Conservation (phyloP, 2,888 invertebrate species). For the Agrochola lota region DNA sequence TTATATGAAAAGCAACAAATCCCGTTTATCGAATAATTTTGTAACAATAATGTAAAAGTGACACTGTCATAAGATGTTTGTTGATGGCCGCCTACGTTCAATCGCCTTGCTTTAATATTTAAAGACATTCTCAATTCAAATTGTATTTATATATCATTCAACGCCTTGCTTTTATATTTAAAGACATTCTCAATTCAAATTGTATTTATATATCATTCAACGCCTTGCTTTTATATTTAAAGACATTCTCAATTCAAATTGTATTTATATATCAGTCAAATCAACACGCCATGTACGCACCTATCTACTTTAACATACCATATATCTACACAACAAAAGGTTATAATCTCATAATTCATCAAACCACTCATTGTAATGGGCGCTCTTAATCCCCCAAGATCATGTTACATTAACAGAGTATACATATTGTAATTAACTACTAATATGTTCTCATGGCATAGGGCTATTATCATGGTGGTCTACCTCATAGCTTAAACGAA, state of each 20-base stretch:
- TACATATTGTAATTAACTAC: constrained; percentile 64
- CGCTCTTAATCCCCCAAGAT: constrained; percentile 33
- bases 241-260: neutral
- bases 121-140: too few species aligned
- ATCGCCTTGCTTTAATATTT: too few species aligned
- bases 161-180: too few species aligned
- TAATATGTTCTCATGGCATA: constrained; percentile 47
- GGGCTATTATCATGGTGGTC: constrained; percentile 56
- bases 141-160: too few species aligned
- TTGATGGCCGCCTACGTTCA: neutral
- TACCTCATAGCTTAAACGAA: constrained; percentile 1
- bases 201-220: neutral
- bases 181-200: neutral
- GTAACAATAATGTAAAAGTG: neutral
- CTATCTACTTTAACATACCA: too few species aligned
- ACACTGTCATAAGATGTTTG: neutral
- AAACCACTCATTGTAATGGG: constrained; percentile 19
- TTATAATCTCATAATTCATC: constrained; percentile 21
- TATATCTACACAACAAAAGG: too few species aligned
- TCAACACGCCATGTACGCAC: neutral
- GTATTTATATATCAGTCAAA: neutral
- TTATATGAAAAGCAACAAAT: neutral
- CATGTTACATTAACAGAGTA: constrained; percentile 47
- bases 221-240: too few species aligned
- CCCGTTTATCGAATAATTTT: neutral